Base-by-base conservation (phyloP, 1,140 invertebrate genomes). In the Lethrus apterus region DNA sequence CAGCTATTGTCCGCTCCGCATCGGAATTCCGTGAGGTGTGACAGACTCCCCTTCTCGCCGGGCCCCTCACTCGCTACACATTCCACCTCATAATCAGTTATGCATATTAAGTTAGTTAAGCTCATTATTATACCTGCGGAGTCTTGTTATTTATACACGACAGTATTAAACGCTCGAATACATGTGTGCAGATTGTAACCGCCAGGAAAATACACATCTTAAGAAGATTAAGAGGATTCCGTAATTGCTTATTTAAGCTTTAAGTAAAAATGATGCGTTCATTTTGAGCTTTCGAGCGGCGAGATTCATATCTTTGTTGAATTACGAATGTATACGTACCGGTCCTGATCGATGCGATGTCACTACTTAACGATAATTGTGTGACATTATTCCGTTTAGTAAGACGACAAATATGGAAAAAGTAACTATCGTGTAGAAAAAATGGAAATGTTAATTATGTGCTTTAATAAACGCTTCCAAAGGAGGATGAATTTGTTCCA, bases 21-120 rank as follows among this genome's bases (percentile, higher is more conserved):
- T 43, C 44, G 55, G 59, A 59, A 61, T 61, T 53, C 59, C 57
- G 41, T 47, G 50, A 61, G 57, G 59, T 61, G 59, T 61, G 59
- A 61, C 59, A 61, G 24, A 29, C 5, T 5, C 5, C 9, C 4
- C 7, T 5, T 5, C 31, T 14, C 40, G 40, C 24, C 24, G 14
- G 34, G 21, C 53, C 48, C 42, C 46, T 44, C 36, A 40, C 42
- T 21, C 51, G 47, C 52, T 46, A 53, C 42, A 47, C 54, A 61
- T 61, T 61, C 57, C 51, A 46, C 50, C 50, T 54, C 56, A 60
- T 61, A 63, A 63, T 63, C 60, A 64, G 60, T 64, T 62, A 62
- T 62, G 62, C 58, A 64, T 64, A 64, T 64, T 64, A 64, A 62
- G 62, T 64, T 61, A 52, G 58, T 62, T 64, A 62, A 62, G 62